Conservation (phyloP, 1,140 invertebrate genomes). For the Drosophila tropicalis region DNA sequence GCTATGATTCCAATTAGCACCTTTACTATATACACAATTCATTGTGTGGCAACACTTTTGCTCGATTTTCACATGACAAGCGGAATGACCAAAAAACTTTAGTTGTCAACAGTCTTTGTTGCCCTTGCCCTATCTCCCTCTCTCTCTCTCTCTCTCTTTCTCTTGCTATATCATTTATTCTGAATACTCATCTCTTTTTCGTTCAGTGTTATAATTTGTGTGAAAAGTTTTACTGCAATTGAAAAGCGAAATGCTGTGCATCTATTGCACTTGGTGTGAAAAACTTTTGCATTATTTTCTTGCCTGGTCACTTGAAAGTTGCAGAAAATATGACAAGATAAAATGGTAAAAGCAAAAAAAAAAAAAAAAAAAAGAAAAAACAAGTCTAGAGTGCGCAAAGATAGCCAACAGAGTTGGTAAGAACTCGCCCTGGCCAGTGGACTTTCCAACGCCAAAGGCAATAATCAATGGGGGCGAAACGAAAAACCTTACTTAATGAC, state of each 20-base stretch:
- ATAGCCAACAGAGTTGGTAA: constrained; percentile 22
- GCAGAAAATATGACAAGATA: constrained; percentile 68
- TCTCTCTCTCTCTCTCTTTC: constrained; percentile 17
- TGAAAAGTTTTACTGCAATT: constrained; percentile 72
- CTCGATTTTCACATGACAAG: constrained; percentile 34
- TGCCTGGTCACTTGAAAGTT: constrained; percentile 57
- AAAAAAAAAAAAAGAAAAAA: constrained; percentile 20
- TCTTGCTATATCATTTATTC: not conserved
- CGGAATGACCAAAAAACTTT: constrained; percentile 54
- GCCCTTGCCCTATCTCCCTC: not conserved
- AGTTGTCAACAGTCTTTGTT: constrained; percentile 11
- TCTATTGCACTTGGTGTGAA: constrained; percentile 52
- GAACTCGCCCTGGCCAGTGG: constrained; percentile 8
- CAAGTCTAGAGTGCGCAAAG: constrained; percentile 27
- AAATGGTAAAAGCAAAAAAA: constrained; percentile 51
- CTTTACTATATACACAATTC: constrained; percentile 36
- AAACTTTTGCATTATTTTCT: constrained; percentile 68
- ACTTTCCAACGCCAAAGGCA: constrained; percentile 40
- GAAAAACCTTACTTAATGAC: constrained; percentile 60
- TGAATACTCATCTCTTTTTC: constrained; percentile 22
- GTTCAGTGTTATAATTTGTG: constrained; percentile 58
- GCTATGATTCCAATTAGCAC: constrained; percentile 54
- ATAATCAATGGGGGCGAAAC: constrained; percentile 54
- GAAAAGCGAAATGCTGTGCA: constrained; percentile 67
- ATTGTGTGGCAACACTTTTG: constrained; percentile 23